Conservation (phyloP, 2,888 invertebrate genomes). For the Eueremaeus valkanovi region DNA sequence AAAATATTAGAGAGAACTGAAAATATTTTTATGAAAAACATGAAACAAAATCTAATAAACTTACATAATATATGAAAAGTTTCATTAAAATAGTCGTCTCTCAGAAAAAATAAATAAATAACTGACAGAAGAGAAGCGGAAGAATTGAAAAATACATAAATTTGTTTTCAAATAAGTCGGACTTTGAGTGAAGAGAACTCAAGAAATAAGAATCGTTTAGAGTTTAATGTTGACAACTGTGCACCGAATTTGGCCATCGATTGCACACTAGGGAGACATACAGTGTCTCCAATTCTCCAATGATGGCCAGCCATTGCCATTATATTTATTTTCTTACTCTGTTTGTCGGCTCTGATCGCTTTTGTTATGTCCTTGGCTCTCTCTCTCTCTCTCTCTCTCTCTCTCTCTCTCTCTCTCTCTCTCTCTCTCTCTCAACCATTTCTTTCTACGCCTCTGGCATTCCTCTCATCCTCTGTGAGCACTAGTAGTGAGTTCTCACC, state of each 20-base stretch:
- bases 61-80: neutral
- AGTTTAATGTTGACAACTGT: conserved; percentile 16
- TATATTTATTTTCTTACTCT: conserved; percentile 27
- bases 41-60: neutral
- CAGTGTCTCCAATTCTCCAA: conserved; percentile 18
- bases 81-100: too few relatives aligned
- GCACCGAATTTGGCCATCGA: conserved; percentile 4
- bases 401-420: neutral
- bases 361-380: conserved; percentile 6
- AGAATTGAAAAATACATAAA: too few relatives aligned
- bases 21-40: neutral
- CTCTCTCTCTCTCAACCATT: neutral
- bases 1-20: neutral
- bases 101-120: too few relatives aligned
- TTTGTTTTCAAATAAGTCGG: too few relatives aligned
- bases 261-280: conserved; percentile 14
- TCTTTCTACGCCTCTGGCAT: neutral
- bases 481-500: conserved; percentile 3
- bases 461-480: neutral
- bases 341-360: conserved; percentile 15
- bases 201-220: neutral
- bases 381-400: neutral
- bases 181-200: neutral
- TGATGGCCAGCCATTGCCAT: conserved; percentile 25
- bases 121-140: too few relatives aligned